Percentiles rank a stretch among this genome's conserved stretches.
Evolutionary conservation across 2,888 invertebrate species (phyloP).

Genomic region (Lasioglossum figueresi): DNA sequence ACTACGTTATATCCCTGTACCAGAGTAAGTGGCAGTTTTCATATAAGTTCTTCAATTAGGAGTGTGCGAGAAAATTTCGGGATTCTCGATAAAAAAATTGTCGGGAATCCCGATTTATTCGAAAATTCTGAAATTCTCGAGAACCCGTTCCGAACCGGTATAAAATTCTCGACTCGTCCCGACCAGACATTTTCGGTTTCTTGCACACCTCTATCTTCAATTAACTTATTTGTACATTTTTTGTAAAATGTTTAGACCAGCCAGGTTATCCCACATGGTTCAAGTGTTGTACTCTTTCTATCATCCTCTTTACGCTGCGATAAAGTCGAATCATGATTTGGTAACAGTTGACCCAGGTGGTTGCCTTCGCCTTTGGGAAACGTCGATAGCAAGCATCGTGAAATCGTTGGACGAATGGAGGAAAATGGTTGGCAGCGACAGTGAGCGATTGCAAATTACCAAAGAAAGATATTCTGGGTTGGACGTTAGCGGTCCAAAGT

Average conservation of each 20-base stretch:
- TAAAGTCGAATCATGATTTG: constrained; percentile 84
- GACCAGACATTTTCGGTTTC: background rate
- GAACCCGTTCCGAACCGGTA: too few relatives aligned
- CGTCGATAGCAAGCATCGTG: constrained; percentile 83
- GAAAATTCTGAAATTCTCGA: too few relatives aligned
- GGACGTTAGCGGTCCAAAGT: constrained; percentile 92
- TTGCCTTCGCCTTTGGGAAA: constrained; percentile 86
- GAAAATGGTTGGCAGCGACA: constrained; percentile 77
- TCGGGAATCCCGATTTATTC: too few relatives aligned
- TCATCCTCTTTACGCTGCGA: constrained; percentile 83
- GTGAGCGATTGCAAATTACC: constrained; percentile 89
- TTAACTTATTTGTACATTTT: background rate
- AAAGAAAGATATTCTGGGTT: constrained; percentile 88
- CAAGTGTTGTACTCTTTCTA: constrained; percentile 84
- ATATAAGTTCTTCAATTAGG: too few relatives aligned
- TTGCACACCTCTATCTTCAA: background rate
- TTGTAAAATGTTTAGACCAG: constrained; percentile 69
- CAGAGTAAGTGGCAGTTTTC: constrained; percentile 80
- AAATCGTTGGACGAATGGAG: constrained; percentile 84
- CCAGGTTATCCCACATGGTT: constrained; percentile 81
- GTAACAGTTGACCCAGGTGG: constrained; percentile 86
- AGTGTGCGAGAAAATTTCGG: too few relatives aligned
- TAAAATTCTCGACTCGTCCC: too few relatives aligned
- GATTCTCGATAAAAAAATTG: background rate
- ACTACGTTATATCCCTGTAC: constrained; percentile 85